A percentile compares a stretch with the other conserved stretches of the same genome.
These are phyloP conservation scores for Falco cherrug DNA, from an alignment of 2,797 vertebrate species.

Conservation along the genomic window DNA sequence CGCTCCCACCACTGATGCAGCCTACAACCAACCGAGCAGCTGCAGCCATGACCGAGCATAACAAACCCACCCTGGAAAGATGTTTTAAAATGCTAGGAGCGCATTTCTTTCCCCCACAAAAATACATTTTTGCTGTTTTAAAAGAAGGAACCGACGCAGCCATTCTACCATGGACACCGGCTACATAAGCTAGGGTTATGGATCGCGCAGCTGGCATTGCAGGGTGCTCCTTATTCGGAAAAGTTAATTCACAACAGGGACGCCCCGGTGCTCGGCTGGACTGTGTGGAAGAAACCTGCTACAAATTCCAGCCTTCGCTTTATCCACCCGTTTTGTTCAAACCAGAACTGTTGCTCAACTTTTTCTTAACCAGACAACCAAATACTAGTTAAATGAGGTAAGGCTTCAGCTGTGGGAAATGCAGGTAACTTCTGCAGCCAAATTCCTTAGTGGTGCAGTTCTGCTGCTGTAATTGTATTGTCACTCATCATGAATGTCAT, in stretches of 20 bases:
- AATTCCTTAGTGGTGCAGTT: neutral
- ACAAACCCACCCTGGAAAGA: neutral
- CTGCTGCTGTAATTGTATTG: neutral
- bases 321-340: neutral
- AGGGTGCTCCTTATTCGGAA: neutral
- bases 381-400: neutral
- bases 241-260: neutral
- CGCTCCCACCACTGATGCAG: neutral
- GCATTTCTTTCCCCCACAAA: rapidly evolving
- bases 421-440: constrained; percentile 15
- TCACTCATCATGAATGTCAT: constrained; percentile 29
- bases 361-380: neutral
- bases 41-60: rapidly evolving
- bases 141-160: rapidly evolving
- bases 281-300: rapidly evolving
- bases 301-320: neutral
- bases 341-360: neutral
- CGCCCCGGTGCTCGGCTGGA: neutral
- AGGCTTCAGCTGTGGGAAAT: constrained; percentile 40
- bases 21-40: rapidly evolving
- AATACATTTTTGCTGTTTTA: neutral
- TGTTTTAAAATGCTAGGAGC: rapidly evolving
- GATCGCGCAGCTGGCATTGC: rapidly evolving
- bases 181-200: rapidly evolving
- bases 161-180: rapidly evolving